Percentiles rank a stretch among this genome's conserved stretches.
Evolutionary conservation across 2,888 invertebrate genomes (phyloP).

Genomic region (Heliconius charithonia): DNA sequence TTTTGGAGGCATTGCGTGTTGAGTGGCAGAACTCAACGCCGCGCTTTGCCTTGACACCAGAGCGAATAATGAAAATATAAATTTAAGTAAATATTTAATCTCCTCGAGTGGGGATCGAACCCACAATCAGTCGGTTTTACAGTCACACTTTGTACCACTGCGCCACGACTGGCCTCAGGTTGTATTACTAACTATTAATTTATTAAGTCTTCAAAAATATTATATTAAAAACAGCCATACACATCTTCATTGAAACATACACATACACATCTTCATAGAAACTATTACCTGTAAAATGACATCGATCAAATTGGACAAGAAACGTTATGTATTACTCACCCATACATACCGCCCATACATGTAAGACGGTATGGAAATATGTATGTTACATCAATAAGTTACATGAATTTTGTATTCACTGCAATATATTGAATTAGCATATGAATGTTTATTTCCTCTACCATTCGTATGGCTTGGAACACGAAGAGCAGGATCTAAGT

Average conservation of each 20-base stretch:
- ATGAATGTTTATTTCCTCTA: constrained; percentile 1
- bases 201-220: neutral
- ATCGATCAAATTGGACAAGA: neutral
- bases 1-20: no score
- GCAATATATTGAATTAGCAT: constrained; percentile 19
- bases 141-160: no score
- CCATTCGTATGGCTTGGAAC: constrained; percentile 28
- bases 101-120: no score
- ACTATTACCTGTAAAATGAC: neutral
- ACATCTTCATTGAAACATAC: neutral
- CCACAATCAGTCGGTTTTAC: no score
- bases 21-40: no score
- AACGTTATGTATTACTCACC: neutral
- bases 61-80: no score
- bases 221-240: neutral
- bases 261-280: neutral
- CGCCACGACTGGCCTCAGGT: no score
- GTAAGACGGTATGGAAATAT: constrained; percentile 9
- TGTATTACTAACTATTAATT: neutral
- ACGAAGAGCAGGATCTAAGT: constrained; percentile 49
- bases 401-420: neutral
- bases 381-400: constrained; percentile 18
- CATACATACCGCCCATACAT: neutral
- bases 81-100: no score
- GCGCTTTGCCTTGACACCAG: no score